Evolutionary conservation across 2,888 invertebrate genomes (phyloP), one percentile per base, ranked within the genome.

Genomic region (Phasia obesa): DNA sequence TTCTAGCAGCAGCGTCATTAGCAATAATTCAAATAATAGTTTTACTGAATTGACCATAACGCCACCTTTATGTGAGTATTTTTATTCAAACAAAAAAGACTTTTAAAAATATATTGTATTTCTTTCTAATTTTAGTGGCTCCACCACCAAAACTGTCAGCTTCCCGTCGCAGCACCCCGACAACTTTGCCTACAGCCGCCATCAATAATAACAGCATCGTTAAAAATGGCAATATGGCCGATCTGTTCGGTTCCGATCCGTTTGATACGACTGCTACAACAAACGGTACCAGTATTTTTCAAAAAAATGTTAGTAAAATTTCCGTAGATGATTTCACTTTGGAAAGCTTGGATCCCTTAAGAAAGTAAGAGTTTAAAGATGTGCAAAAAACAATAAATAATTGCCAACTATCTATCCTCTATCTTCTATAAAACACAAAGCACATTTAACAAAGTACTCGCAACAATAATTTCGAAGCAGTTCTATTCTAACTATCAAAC

Each of bases 281-380:
- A 86, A 90, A 87, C 87, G 88, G 88, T 71, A 88, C 88, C 42
- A 90, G 87, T 86, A 88, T 90, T 84, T 91, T 93, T 92, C 64
- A 93, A 98, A 97, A 97, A 95, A 92, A 90, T 89, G 83, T 86
- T 88, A 89, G 88, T 84, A 88, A 85, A 62, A 86, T 88, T 90
- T 86, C 86, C 25, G 86, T 91, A 90, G 98, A 98, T 91, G 98
- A 98, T 92, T 98, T 98, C 92, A 96, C 97, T 86, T 92, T 98
- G 92, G 98, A 97, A 91, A 97, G 97, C 92, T 93, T 98, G 91
- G 98, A 98, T 93, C 98, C 98, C 81, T 92, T 98, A 88, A 94
- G 95, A 91, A 97, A 97, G 90, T 91, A 87, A 88, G 74, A 23
- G 23, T 38, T 21, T 27, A 15, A 21, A 17, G n/a, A 9, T 57